Conservation (phyloP, 2,888 invertebrate species). For the Macropis europaea region DNA sequence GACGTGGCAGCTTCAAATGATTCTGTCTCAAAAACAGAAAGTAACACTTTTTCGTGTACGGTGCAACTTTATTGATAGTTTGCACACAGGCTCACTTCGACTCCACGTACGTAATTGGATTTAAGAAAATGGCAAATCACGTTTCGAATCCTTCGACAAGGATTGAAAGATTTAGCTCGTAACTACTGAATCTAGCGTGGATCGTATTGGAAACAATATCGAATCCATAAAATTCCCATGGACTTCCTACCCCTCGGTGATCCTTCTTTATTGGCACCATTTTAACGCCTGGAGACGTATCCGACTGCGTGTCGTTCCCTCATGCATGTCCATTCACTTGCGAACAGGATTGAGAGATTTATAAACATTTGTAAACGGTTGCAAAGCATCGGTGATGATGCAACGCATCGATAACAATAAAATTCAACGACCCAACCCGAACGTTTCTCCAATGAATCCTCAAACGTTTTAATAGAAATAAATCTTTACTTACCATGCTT, state of each 20-base stretch:
- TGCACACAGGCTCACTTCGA: not conserved
- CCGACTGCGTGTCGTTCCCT: not conserved
- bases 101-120: conserved; percentile 32
- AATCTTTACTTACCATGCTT: conserved; percentile 73
- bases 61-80: not conserved
- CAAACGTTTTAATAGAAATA: not conserved
- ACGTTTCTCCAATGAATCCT: not conserved
- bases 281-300: conserved; percentile 40
- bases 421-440: not conserved
- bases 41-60: not conserved
- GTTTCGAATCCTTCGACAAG: conserved; percentile 18
- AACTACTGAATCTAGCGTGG: conserved; percentile 17
- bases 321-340: not conserved
- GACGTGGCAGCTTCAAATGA: not conserved
- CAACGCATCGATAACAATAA: not conserved
- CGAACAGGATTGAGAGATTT: not conserved
- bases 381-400: not conserved
- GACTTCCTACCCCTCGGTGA: conserved; percentile 46
- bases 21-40: not conserved
- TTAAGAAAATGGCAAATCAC: conserved; percentile 19
- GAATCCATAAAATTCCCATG: conserved; percentile 60
- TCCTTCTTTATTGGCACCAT: conserved; percentile 64
- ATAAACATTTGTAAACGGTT: not conserved
- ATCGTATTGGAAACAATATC: conserved; percentile 63
- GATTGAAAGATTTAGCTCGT: conserved; percentile 45